Percentiles rank a stretch among this genome's conserved stretches.
Conservation (phyloP, 1,140 invertebrate genomes). For the Helicoverpa armigera region DNA sequence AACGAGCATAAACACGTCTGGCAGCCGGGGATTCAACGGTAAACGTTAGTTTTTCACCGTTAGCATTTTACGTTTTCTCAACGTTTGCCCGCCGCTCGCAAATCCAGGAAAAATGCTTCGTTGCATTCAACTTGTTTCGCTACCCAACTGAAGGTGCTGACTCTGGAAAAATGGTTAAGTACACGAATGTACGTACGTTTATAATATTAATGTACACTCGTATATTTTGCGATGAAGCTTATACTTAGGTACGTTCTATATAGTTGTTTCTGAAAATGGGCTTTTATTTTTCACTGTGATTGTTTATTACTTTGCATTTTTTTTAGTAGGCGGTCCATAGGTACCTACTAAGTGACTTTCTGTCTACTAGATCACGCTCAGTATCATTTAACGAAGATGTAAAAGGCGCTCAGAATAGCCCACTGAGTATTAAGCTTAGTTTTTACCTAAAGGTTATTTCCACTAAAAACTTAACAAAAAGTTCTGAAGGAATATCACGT, state of each 20-base stretch:
- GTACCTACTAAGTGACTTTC: too few relatives aligned
- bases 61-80: conserved; percentile 18
- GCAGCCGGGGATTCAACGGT: not conserved
- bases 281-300: too few relatives aligned
- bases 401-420: too few relatives aligned
- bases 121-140: conserved; percentile 58
- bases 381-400: too few relatives aligned
- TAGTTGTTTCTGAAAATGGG: too few relatives aligned
- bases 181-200: conserved; percentile 21
- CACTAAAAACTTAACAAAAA: too few relatives aligned
- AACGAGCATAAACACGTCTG: conserved; percentile 10
- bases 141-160: conserved; percentile 46
- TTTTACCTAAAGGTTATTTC: too few relatives aligned
- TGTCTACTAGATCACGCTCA: too few relatives aligned
- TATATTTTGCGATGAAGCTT: not conserved
- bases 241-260: not conserved
- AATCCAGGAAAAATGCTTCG: conserved; percentile 55
- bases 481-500: too few relatives aligned
- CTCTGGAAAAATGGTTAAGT: conserved; percentile 43
- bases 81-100: conserved; percentile 40
- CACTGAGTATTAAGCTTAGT: too few relatives aligned
- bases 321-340: too few relatives aligned
- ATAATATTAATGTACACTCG: conserved; percentile 23
- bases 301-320: too few relatives aligned
- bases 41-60: conserved; percentile 31